These are phyloP conservation scores for Ectemnius continuus DNA, from an alignment of 2,888 invertebrate species.

Conservation along the genomic window DNA sequence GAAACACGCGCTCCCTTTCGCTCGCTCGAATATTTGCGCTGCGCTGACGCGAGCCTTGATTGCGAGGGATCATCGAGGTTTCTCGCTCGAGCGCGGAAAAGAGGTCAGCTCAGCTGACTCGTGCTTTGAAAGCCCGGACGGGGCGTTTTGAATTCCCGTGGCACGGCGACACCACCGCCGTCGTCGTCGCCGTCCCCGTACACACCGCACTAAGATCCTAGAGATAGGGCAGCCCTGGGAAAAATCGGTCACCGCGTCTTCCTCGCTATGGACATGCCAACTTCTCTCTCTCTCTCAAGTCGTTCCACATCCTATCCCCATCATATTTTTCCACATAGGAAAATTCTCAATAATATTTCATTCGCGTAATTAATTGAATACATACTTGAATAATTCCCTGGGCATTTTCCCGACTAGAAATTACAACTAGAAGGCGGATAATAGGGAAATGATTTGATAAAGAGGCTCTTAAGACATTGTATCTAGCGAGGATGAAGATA, in stretches of 20 bases:
- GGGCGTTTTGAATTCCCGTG: conserved; percentile 50
- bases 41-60: conserved; percentile 9
- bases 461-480: no score
- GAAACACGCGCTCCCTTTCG: no score
- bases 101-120: conserved; percentile 39
- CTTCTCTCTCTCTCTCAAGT: no score
- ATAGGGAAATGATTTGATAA: no score
- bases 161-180: conserved; percentile 33
- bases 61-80: conserved; percentile 15
- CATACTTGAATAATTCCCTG: no score
- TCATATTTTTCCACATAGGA: no score
- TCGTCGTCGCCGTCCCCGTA: conserved; percentile 7
- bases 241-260: conserved; percentile 39
- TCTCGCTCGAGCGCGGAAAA: conserved; percentile 33
- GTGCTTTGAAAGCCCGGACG: conserved; percentile 42
- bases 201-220: conserved; percentile 9
- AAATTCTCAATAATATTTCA: no score
- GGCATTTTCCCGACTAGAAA: no score
- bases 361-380: no score
- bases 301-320: no score
- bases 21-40: background rate
- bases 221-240: conserved; percentile 49
- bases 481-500: background rate
- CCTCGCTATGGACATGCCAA: conserved; percentile 42
- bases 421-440: no score